Conservation (phyloP, 2,888 invertebrate genomes). For the Rapana venosa region DNA sequence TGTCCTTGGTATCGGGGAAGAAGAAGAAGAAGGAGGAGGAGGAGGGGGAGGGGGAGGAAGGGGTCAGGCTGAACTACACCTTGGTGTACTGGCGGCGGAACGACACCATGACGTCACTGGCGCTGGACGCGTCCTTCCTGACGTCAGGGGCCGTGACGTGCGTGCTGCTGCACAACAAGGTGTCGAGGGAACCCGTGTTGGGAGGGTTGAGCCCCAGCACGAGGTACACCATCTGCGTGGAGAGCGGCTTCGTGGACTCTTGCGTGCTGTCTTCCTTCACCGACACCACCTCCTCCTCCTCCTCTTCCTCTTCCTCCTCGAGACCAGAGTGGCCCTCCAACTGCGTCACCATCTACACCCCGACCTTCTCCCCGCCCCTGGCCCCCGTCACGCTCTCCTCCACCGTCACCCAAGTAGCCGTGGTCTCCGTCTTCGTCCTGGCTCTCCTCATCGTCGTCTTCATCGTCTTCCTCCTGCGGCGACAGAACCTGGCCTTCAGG, state of each 20-base stretch:
- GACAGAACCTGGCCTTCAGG: conserved; percentile 25
- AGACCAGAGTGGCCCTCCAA: conserved; percentile 33
- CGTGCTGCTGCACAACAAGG: conserved; percentile 45
- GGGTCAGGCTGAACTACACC: conserved; percentile 41
- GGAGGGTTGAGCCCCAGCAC: conserved; percentile 41
- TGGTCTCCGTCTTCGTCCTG: conserved; percentile 21
- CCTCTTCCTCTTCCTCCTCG: conserved; percentile 6
- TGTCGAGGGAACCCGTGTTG: conserved; percentile 26
- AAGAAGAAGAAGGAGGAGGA: neutral
- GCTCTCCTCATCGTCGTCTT: conserved; percentile 33
- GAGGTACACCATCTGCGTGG: conserved; percentile 49
- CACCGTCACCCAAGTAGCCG: conserved; percentile 30
- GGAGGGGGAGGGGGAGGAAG: neutral
- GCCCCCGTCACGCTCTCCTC: neutral
- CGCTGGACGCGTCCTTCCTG: conserved; percentile 27
- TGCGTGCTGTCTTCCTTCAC: conserved; percentile 44
- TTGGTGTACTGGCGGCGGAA: conserved; percentile 38
- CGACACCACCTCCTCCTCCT: conserved; percentile 27
- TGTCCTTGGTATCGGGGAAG: conserved; percentile 33
- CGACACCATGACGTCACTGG: conserved; percentile 19
- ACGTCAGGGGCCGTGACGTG: conserved; percentile 38
- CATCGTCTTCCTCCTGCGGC: conserved; percentile 31
- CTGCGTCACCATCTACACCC: conserved; percentile 41
- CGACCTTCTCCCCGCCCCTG: neutral
- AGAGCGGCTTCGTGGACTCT: conserved; percentile 51